These are phyloP conservation scores for Ochropacha duplaris DNA, from an alignment of 2,888 invertebrate species.

Conservation along the genomic window DNA sequence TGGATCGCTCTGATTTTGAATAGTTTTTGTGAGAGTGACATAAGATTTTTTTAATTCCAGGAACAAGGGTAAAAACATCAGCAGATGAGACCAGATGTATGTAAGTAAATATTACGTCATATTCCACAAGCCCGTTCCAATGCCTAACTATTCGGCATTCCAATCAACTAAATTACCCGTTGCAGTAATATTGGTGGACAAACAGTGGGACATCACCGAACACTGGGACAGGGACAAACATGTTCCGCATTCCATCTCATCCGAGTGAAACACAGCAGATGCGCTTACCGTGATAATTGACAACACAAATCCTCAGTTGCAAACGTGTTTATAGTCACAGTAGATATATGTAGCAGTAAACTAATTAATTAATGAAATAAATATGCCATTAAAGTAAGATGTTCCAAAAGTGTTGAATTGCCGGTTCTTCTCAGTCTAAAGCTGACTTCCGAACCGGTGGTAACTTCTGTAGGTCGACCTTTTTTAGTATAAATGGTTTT, in stretches of 20 bases:
- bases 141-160: not conserved
- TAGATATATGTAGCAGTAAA: not conserved
- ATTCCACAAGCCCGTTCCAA: not conserved
- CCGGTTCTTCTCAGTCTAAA: too few relatives aligned
- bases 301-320: slow-evolving; percentile 17
- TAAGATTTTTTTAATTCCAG: too few relatives aligned
- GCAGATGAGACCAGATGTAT: too few relatives aligned
- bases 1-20: too few relatives aligned
- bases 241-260: not conserved
- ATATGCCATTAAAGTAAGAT: too few relatives aligned
- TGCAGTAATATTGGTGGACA: not conserved
- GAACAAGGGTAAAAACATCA: too few relatives aligned
- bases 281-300: slow-evolving; percentile 44
- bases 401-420: too few relatives aligned
- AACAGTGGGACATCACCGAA: not conserved
- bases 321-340: slow-evolving; percentile 3
- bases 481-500: too few relatives aligned
- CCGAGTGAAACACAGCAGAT: slow-evolving; percentile 22
- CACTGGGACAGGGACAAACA: not conserved
- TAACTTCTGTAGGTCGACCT: too few relatives aligned
- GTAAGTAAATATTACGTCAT: not conserved
- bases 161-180: not conserved
- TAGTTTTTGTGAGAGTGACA: too few relatives aligned
- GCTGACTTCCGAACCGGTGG: too few relatives aligned
- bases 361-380: not conserved